These are phyloP conservation scores for Parazoanthus swiftii DNA, from an alignment of 92 coral and sea anemone genomes.

Conservation along the genomic window DNA sequence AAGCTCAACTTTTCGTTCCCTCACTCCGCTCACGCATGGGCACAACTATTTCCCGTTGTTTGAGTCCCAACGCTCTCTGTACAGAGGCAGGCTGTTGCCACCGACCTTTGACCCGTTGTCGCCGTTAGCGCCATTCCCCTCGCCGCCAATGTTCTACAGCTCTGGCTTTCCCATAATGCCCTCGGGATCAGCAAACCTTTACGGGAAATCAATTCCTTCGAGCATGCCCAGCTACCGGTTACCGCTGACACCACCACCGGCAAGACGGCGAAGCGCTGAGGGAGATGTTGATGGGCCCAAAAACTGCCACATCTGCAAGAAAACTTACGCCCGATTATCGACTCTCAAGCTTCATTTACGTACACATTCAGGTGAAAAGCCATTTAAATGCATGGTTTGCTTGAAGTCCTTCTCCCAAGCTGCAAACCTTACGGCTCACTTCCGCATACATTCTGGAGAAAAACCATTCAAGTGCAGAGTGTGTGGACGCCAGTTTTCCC, in stretches of 20 bases:
- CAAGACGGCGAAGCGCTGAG: slow-evolving; percentile 22
- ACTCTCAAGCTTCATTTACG: slow-evolving; percentile 77
- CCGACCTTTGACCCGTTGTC: slow-evolving; percentile 28
- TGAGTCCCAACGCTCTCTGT: slow-evolving; percentile 34
- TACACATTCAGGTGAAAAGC: slow-evolving; percentile 83
- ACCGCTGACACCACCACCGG: slow-evolving; percentile 31
- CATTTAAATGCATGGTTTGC: slow-evolving; percentile 85
- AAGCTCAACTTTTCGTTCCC: slow-evolving; percentile 33
- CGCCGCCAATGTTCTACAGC: slow-evolving; percentile 34
- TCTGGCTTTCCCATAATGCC: slow-evolving; percentile 47
- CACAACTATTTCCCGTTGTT: slow-evolving; percentile 36
- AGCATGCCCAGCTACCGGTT: slow-evolving; percentile 22
- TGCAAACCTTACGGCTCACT: slow-evolving; percentile 88
- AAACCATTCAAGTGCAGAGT: slow-evolving; percentile 84
- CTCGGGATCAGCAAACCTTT: slow-evolving; percentile 15
- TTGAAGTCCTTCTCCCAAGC: slow-evolving; percentile 88
- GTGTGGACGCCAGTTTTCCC: slow-evolving; percentile 83
- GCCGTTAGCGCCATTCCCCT: slow-evolving; percentile 21
- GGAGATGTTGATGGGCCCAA: slow-evolving; percentile 65
- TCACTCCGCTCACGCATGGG: slow-evolving; percentile 24
- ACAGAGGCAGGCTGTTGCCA: slow-evolving; percentile 17
- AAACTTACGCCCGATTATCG: slow-evolving; percentile 75
- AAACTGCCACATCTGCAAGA: slow-evolving; percentile 84
- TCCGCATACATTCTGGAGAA: slow-evolving; percentile 87
- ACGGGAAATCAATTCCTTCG: slow-evolving; percentile 20